Evolutionary conservation across 2,888 invertebrate genomes (phyloP).

Genomic region (Lysandra bellargus): DNA sequence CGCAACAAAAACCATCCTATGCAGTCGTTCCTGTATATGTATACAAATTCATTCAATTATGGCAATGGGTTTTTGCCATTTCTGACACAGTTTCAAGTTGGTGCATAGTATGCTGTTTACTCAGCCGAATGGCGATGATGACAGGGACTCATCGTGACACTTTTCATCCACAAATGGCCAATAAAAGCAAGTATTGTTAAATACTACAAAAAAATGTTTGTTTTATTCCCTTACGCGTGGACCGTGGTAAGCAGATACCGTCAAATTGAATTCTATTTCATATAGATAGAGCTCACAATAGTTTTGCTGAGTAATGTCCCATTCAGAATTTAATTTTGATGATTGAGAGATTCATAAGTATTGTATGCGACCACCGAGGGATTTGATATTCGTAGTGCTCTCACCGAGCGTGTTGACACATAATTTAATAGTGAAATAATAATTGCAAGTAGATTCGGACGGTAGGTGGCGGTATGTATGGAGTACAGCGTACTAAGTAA

Average conservation of each 20-base stretch:
- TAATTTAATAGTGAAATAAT: conserved; percentile 8
- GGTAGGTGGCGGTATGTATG: not conserved
- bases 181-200: conserved; percentile 68
- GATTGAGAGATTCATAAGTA: conserved; percentile 26
- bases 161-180: conserved; percentile 72
- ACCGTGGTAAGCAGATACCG: not conserved
- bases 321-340: conserved; percentile 28
- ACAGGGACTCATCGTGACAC: conserved; percentile 68
- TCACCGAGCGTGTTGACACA: not conserved
- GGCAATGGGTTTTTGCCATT: conserved; percentile 2
- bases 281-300: not conserved
- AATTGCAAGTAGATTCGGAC: not conserved
- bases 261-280: conserved; percentile 41
- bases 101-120: conserved; percentile 56
- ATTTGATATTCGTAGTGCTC: conserved; percentile 13
- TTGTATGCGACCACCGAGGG: conserved; percentile 28
- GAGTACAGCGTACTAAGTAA: no score
- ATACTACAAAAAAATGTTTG: conserved; percentile 59
- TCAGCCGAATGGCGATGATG: conserved; percentile 64
- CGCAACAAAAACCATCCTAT: no score
- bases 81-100: conserved; percentile 34
- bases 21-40: no score
- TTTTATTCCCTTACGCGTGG: conserved; percentile 46
- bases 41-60: not conserved
- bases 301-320: conserved; percentile 3